Evolutionary conservation across 2,888 invertebrate genomes (phyloP), one percentile per base, ranked within the genome.

Genomic region (Antitype chi): DNA sequence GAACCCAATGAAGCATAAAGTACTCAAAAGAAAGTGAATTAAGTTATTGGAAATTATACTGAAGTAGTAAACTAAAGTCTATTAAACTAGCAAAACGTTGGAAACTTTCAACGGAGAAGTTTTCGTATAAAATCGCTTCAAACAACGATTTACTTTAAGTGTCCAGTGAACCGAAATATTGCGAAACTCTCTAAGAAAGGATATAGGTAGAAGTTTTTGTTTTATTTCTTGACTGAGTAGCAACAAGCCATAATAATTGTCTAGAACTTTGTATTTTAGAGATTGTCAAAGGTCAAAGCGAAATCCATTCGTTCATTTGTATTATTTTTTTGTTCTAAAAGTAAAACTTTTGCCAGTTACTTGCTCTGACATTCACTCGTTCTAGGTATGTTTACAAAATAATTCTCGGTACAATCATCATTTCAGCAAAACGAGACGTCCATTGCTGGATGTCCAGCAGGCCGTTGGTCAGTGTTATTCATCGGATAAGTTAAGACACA

Each of bases 131-230:
- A 84, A 86, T 80, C 72, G 69, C 67, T 85, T 82, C 76, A 73
- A 85, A 88, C 82, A 85, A 75, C 75, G 76, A 82, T 85, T 87
- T 80, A 77, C 81, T 84, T 75, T 63, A 79, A 71, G 74, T 28
- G 81, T 59, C 80, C 85, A 81, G 57, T 83, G 62, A 76, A 80
- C 67, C 81, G 76, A 71, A 73, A 89, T 88, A 88, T 89, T 89
- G 78, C 67, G 49, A 49, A 78, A 71, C 78, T 84, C 67, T 60
- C 32, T 13, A 6, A 52, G 62, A 62, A 66, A 64, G 47, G 66
- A 55, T 78, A 43, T 5, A 38, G 28, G 71, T 5, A 38, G 28
- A 74, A 68, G 64, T 77, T 85, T 77, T 77, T 67, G 32, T 71
- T 75, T 55, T 73, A 78, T 57, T 72, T 38, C 17, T 78, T 64